Evolutionary conservation across 2,888 invertebrate species (phyloP).

Genomic region (Melanostoma scalare): DNA sequence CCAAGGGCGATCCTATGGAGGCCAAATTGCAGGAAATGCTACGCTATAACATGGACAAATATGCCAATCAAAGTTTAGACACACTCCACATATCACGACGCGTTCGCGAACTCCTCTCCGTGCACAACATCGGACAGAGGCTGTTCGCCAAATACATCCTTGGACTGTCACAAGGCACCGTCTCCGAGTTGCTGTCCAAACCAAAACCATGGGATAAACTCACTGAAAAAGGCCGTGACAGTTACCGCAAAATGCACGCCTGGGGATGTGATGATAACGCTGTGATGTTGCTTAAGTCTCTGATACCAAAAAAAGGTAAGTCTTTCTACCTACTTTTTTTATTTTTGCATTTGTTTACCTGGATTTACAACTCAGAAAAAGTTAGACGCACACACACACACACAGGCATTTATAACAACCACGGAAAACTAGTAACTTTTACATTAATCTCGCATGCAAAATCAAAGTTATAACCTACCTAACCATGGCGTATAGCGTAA

Average conservation of each 20-base stretch:
- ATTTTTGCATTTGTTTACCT: slow-evolving; percentile 15
- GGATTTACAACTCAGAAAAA: slow-evolving; percentile 10
- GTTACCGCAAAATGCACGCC: slow-evolving; percentile 99
- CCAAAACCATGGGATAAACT: slow-evolving; percentile 99
- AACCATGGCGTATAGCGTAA: slow-evolving; percentile 57
- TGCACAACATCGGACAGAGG: slow-evolving; percentile 99
- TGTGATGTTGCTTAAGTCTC: slow-evolving; percentile 97
- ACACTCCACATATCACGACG: slow-evolving; percentile 96
- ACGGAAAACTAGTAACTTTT: slow-evolving; percentile 21
- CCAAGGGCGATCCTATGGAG: slow-evolving; percentile 96
- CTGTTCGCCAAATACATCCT: slow-evolving; percentile 99
- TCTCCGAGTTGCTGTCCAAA: slow-evolving; percentile 98
- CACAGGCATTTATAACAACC: slow-evolving; percentile 10
- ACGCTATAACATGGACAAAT: slow-evolving; percentile 97
- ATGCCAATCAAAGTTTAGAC: slow-evolving; percentile 95
- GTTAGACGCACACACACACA: slow-evolving; percentile 16
- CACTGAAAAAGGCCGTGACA: slow-evolving; percentile 99
- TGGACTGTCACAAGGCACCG: slow-evolving; percentile 98
- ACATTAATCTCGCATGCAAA: slow-evolving; percentile 59
- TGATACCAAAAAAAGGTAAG: slow-evolving; percentile 99
- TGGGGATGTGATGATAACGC: slow-evolving; percentile 99
- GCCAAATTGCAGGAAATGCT: slow-evolving; percentile 96
- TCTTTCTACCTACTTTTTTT: slow-evolving; percentile 66
- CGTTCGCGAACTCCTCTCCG: slow-evolving; percentile 95
- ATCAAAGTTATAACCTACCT: slow-evolving; percentile 48